phyloP scores from a whole-genome alignment of 2,888 invertebrate species.

The Brachyptera putata region DNA sequence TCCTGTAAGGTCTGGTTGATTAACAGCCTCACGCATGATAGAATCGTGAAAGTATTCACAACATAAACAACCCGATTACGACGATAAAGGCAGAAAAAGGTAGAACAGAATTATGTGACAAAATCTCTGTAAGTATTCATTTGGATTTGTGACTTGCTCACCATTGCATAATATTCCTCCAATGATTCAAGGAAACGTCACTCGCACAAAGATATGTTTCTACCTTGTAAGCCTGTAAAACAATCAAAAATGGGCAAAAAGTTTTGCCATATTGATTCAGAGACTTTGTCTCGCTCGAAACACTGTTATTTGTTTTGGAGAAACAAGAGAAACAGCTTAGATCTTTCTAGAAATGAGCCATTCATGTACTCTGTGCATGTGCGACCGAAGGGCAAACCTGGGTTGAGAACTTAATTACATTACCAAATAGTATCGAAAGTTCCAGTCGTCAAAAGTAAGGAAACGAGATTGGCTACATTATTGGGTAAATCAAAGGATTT shows the following conservation, averaged over 20 bases:
- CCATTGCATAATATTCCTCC: conserved; percentile 1
- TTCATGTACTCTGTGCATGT: conserved; percentile 29
- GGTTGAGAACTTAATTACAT: neutral
- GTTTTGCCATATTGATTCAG: too few species aligned
- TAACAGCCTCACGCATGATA: too few species aligned
- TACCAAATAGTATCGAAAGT: neutral
- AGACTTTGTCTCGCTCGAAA: too few species aligned
- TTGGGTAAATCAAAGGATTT: too few species aligned
- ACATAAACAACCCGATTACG: too few species aligned
- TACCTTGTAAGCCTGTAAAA: conserved; percentile 8
- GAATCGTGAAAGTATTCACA: too few species aligned
- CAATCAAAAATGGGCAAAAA: too few species aligned
- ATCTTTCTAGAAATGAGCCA: neutral
- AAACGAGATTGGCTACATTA: too few species aligned
- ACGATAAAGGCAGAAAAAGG: too few species aligned
- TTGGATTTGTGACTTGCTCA: too few species aligned
- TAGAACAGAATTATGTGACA: too few species aligned
- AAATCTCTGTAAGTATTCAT: neutral
- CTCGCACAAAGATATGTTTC: neutral
- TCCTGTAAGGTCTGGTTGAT: too few species aligned
- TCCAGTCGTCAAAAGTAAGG: conserved; percentile 1
- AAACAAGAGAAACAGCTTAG: neutral
- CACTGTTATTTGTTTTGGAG: neutral
- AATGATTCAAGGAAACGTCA: neutral
- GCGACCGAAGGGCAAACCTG: conserved; percentile 22